Evolutionary conservation across 1,140 invertebrate genomes (phyloP), one percentile per base, ranked within the genome.

Genomic region (Akabosia matsudoensis): DNA sequence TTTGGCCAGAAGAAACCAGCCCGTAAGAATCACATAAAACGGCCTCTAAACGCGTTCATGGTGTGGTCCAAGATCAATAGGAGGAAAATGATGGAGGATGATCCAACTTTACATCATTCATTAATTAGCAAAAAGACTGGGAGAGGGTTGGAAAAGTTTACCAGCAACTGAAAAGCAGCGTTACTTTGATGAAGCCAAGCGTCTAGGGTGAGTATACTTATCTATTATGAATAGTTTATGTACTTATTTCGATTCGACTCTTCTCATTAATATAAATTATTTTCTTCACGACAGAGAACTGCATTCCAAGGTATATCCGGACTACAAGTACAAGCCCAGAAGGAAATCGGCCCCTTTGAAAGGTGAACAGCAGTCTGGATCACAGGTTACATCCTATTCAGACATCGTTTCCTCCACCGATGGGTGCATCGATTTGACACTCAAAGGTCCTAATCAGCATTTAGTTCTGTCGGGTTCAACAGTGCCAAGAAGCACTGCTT

Each of bases 151-250:
- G 37, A 72, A 72, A 22, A 72, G 37, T 45, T 72, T 72, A 26
- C 13, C 70, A 22, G 92, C 90, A 52, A 94, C 97, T 82, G 89
- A 89, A 82, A 93, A 97, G 83, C 93, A 96, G 82, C 86, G 93
- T 76, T 97, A 97, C 1, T 99, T 98, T 86, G 98, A 98, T 81
- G 96, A 98, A 84, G 95, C 95, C 0, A 97, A 97, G 85, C 87
- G 94, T 85, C 88, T 97, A 79, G 79, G 78, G 78, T 79, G 76
- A 34, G 61, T 26, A 4, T 84, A 85, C n/a, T 86, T 31, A 16
- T 7, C 37, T 10, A 45, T 45, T 45, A 45, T n/a, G n/a, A n/a
- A n/a, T n/a, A n/a, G n/a, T n/a, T n/a, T n/a, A n/a, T n/a, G n/a
- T n/a, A n/a, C n/a, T n/a, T n/a, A n/a, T n/a, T n/a, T n/a, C n/a